These are phyloP conservation scores for Pipra filicauda DNA, from an alignment of 2,113 vertebrate species.

Conservation along the genomic window DNA sequence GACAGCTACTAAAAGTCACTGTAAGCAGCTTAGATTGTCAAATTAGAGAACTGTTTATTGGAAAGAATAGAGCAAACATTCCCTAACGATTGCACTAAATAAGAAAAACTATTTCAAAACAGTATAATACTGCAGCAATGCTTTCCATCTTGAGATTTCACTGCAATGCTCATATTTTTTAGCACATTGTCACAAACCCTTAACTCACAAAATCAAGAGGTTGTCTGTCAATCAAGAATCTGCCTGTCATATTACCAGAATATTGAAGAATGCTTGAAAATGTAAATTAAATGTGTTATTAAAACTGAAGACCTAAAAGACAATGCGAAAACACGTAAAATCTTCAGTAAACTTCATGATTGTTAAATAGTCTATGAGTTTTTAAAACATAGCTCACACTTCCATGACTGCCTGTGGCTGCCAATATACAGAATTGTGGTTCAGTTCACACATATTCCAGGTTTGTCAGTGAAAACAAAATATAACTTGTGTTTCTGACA, in stretches of 20 bases:
- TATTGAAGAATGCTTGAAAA: background rate
- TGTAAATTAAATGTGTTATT: background rate
- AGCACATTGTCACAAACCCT: background rate
- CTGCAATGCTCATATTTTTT: background rate
- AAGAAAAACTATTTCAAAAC: slow-evolving; percentile 7
- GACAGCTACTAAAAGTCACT: slow-evolving; percentile 39
- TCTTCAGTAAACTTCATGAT: background rate
- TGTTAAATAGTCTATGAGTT: background rate
- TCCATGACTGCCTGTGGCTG: background rate
- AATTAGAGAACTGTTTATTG: slow-evolving; percentile 5
- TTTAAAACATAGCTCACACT: background rate
- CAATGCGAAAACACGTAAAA: background rate
- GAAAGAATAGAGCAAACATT: slow-evolving; percentile 20
- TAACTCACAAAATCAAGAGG: background rate
- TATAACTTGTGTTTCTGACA: background rate
- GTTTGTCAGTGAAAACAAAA: background rate
- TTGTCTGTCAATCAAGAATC: background rate
- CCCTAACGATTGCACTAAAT: slow-evolving; percentile 19
- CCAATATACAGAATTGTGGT: background rate
- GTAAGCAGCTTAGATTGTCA: slow-evolving; percentile 35
- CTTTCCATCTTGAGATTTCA: slow-evolving; percentile 33
- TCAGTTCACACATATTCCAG: background rate
- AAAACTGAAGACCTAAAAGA: background rate
- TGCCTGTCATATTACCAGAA: background rate
- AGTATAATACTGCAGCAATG: background rate